These are phyloP conservation scores for Platygyra sinensis DNA, from an alignment of 64 coral and sea anemone genomes.

Conservation along the genomic window DNA sequence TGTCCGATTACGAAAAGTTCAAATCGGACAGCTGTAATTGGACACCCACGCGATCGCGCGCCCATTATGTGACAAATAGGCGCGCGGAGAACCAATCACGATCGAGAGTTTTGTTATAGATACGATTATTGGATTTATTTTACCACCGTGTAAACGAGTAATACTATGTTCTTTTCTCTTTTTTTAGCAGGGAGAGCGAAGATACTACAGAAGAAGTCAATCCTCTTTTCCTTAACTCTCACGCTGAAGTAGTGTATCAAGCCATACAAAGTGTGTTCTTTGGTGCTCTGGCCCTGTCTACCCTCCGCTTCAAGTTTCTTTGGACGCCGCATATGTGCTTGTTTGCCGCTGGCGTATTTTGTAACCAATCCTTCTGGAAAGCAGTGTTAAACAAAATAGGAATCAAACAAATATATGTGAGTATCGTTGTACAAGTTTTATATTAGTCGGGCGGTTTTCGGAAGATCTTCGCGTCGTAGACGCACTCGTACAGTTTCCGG, in stretches of 20 bases:
- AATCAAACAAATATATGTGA: conserved; percentile 60
- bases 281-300: conserved; percentile 81
- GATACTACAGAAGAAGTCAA: neutral
- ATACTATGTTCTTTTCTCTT: neutral
- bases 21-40: too few species aligned
- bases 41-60: too few species aligned
- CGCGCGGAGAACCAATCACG: too few species aligned
- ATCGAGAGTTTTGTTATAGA: too few species aligned
- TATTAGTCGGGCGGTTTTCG: too few species aligned
- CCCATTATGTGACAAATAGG: too few species aligned
- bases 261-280: conserved; percentile 91
- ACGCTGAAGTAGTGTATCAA: conserved; percentile 84
- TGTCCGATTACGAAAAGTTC: too few species aligned
- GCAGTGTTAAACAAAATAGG: conserved; percentile 60
- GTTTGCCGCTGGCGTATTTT: conserved; percentile 87
- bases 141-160: neutral
- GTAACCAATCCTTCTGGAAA: conserved; percentile 92
- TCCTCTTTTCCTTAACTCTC: conserved; percentile 41
- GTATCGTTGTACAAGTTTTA: neutral
- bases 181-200: neutral
- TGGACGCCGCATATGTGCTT: conserved; percentile 98
- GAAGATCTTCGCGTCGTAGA: too few species aligned
- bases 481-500: neutral
- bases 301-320: conserved; percentile 92
- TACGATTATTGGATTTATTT: neutral